These are phyloP conservation scores for Aphidius ervi DNA, from an alignment of 1,140 invertebrate genomes.

Conservation along the genomic window DNA sequence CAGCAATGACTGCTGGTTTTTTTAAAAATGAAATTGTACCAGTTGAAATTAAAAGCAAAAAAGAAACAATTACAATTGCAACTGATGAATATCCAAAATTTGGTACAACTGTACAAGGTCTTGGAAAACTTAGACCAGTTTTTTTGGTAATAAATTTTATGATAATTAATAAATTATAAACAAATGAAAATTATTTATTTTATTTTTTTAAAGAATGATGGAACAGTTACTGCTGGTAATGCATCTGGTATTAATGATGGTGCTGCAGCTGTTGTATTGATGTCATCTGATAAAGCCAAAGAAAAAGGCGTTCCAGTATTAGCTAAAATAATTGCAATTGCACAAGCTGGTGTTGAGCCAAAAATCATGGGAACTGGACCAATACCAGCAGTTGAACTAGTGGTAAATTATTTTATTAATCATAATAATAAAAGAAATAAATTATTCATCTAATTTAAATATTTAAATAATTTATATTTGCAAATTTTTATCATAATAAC, in stretches of 20 bases:
- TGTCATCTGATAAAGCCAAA: slow-evolving; percentile 57
- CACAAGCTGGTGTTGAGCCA: slow-evolving; percentile 68
- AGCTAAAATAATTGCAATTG: slow-evolving; percentile 64
- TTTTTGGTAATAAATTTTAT: slow-evolving; percentile 58
- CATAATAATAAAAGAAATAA: slow-evolving; percentile 7
- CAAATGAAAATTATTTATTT: slow-evolving; percentile 5
- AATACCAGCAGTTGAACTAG: slow-evolving; percentile 62
- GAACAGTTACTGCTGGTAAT: slow-evolving; percentile 77
- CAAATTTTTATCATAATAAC: not conserved
- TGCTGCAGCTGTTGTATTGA: slow-evolving; percentile 75
- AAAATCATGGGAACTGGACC: slow-evolving; percentile 74
- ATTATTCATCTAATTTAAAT: not conserved
- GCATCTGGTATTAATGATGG: slow-evolving; percentile 83
- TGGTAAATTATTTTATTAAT: slow-evolving; percentile 54
- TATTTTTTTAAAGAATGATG: slow-evolving; percentile 42
- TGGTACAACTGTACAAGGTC: slow-evolving; percentile 57
- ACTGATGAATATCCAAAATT: slow-evolving; percentile 68
- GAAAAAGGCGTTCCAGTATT: slow-evolving; percentile 55
- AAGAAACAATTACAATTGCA: slow-evolving; percentile 53
- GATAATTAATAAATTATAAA: not conserved
- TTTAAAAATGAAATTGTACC: slow-evolving; percentile 73
- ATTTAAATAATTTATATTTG: slow-evolving; percentile 4
- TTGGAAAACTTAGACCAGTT: slow-evolving; percentile 61
- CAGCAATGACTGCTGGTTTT: slow-evolving; percentile 60
- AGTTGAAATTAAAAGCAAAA: slow-evolving; percentile 55